These are phyloP conservation scores for Drosophila pallidifrons DNA, from an alignment of 1,140 invertebrate genomes.

Conservation along the genomic window DNA sequence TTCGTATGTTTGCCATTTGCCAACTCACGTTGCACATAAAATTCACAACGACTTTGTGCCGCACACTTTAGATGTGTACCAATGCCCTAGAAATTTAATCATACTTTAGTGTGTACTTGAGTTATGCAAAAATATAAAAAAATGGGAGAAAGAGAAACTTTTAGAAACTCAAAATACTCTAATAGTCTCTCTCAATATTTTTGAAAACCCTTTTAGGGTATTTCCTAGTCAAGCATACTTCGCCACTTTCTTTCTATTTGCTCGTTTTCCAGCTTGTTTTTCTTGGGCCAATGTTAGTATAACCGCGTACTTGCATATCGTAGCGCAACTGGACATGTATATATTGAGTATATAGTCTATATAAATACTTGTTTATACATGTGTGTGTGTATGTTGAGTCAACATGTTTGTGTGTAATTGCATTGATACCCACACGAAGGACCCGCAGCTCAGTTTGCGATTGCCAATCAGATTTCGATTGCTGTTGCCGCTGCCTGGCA, in stretches of 20 bases:
- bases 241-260: constrained; percentile 10
- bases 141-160: neutral
- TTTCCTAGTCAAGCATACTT: neutral
- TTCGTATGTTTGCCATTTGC: constrained; percentile 42
- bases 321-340: constrained; percentile 20
- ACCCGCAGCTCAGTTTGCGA: constrained; percentile 12
- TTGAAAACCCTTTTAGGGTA: constrained; percentile 12
- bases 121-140: neutral
- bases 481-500: constrained; percentile 1
- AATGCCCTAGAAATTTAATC: constrained; percentile 13
- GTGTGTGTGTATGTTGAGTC: neutral
- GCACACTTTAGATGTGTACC: constrained; percentile 4
- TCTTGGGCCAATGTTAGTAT: constrained; percentile 55
- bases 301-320: constrained; percentile 43
- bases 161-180: too few relatives aligned
- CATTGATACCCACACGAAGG: constrained; percentile 50
- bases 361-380: neutral
- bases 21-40: constrained; percentile 62
- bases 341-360: constrained; percentile 5
- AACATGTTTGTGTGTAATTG: constrained; percentile 37
- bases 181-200: too few relatives aligned
- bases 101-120: neutral
- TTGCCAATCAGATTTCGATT: constrained; percentile 16
- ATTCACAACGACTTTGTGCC: constrained; percentile 58
- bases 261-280: constrained; percentile 62